These are phyloP conservation scores for Chymomyza fuscimana DNA, from an alignment of 2,888 invertebrate genomes.

Conservation along the genomic window DNA sequence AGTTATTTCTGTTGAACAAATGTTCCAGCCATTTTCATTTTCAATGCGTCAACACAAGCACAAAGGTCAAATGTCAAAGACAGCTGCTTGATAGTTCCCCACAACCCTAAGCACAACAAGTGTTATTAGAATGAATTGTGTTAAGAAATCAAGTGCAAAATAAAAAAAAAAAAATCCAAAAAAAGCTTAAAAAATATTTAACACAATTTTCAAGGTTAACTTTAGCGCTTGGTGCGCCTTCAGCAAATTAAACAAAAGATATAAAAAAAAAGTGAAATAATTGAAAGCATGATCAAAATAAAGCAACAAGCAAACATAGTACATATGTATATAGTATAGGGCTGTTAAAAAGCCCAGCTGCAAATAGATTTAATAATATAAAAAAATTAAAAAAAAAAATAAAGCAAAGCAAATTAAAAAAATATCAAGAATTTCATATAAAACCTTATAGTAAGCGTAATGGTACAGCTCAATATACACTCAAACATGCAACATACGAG, in stretches of 20 bases:
- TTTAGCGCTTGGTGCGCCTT: background rate
- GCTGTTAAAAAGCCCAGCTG: background rate
- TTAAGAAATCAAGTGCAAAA: conserved; percentile 32
- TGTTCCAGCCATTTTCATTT: conserved; percentile 21
- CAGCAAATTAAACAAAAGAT: conserved; percentile 7
- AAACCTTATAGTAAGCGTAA: background rate
- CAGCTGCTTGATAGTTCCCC: background rate
- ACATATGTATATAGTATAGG: conserved; percentile 1
- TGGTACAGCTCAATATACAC: background rate
- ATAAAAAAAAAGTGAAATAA: conserved; percentile 4
- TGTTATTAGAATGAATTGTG: conserved; percentile 5
- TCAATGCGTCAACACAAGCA: conserved; percentile 22
- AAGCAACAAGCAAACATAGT: background rate
- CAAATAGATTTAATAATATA: conserved; percentile 21
- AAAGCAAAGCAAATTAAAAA: conserved; percentile 7
- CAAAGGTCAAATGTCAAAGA: conserved; percentile 37
- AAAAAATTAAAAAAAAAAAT: conserved; percentile 11
- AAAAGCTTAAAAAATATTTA: conserved; percentile 11
- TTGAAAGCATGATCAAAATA: conserved; percentile 1
- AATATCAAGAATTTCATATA: background rate
- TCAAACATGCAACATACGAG: background rate
- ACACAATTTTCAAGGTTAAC: conserved; percentile 15
- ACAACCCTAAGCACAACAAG: background rate
- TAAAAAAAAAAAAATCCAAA: conserved; percentile 1
- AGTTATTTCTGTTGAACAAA: conserved; percentile 56